Evolutionary conservation across 2,113 vertebrate genomes (phyloP), one percentile per base, ranked within the genome.

Genomic region (Setophaga kirtlandii): DNA sequence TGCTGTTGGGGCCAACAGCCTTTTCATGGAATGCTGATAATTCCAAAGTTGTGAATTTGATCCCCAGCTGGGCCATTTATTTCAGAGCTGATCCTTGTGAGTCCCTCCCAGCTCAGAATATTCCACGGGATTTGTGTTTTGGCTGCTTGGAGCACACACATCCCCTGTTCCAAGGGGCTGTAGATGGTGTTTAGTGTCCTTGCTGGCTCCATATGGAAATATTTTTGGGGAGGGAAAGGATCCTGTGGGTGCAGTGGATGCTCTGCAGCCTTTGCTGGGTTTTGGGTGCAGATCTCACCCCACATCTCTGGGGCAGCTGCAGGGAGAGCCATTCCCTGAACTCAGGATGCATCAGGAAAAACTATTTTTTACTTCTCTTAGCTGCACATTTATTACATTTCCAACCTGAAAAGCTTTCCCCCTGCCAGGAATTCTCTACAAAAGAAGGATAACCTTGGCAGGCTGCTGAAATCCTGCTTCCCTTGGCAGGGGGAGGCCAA

Each of bases 381-480:
- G 5, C 37, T 33, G 33, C 44, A 53, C 33, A 11, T 30, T 55
- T 41, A 25, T 33, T 27, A 58, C 27, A 63, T 52, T 18, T 63
- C 49, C n/a, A 41, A 17, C 84, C 83, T 77, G 67, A 47, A 91
- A 73, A 80, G 83, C 62, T 94, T 59, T 74, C 20, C 23, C 53
- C 22, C 4, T 87, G 77, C 77, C 85, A 90, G 78, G 69, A 68
- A 56, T 86, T 91, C 78, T 96, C 71, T 53, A 11, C 70, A 76
- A 73, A 41, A 77, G 58, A 55, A 35, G 60, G 90, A 87, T 77
- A 91, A 94, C 91, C 83, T 97, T 97, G 91, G 95, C 94, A 59
- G 30, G 64, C 70, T 83, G 35, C 93, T 71, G 88, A 52, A 77
- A 89, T 94, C 90, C 59, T 35, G 44, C 41, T 95, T 84, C 90